A percentile compares a stretch with the other conserved stretches of the same genome.
Conservation (phyloP, 2,113 vertebrate genomes). For the Lophochroa leadbeateri region DNA sequence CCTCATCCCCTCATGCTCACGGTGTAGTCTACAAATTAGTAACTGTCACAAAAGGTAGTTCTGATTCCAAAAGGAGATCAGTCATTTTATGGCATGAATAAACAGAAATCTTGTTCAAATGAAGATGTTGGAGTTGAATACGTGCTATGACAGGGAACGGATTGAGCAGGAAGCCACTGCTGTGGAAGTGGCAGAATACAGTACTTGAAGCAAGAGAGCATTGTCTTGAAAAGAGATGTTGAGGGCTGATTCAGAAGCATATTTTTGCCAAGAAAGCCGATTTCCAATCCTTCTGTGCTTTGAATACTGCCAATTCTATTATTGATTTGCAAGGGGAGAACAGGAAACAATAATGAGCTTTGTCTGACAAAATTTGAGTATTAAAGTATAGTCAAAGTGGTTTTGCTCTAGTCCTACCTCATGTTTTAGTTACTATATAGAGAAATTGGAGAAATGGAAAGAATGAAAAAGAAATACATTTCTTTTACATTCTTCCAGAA, state of each 20-base stretch:
- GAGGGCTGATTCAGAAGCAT: background rate
- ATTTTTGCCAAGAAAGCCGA: background rate
- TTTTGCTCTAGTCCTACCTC: background rate
- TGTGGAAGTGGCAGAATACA: background rate
- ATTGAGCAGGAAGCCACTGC: background rate
- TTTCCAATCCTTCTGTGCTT: background rate
- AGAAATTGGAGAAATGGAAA: background rate
- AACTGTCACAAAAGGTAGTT: background rate
- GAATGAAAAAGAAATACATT: background rate
- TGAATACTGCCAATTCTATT: background rate
- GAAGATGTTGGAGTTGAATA: background rate
- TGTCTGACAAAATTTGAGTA: background rate
- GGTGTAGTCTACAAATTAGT: background rate
- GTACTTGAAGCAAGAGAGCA: background rate
- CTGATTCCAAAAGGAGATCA: background rate
- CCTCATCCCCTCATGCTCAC: no score
- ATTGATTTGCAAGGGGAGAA: background rate
- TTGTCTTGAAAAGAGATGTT: background rate
- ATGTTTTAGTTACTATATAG: background rate
- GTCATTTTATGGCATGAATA: background rate
- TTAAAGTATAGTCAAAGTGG: background rate
- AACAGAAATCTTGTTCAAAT: background rate
- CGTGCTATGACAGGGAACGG: background rate
- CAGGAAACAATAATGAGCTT: background rate
- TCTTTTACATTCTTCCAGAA: background rate